Evolutionary conservation across 2,797 vertebrate species (phyloP).

Genomic region (Echeneis naucrates): DNA sequence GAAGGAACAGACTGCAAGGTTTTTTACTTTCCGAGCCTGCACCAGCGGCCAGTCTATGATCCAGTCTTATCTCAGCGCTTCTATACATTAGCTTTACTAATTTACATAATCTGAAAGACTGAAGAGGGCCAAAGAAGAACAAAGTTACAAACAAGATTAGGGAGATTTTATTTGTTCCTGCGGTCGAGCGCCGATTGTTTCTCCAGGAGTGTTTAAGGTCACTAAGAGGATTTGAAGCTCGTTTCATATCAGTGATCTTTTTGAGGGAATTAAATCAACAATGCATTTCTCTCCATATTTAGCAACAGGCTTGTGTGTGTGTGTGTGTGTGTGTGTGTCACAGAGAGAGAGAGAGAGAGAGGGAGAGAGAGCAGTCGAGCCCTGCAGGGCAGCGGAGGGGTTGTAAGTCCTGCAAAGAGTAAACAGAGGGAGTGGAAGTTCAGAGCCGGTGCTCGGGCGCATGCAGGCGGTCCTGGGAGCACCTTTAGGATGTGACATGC

Average conservation of each 20-base stretch:
- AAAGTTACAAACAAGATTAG: conserved; percentile 92
- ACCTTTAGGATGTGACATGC: conserved; percentile 91
- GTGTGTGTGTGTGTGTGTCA: conserved; percentile 11
- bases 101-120: conserved; percentile 83
- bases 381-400: conserved; percentile 54
- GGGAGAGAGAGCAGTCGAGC: conserved; percentile 33
- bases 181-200: conserved; percentile 85
- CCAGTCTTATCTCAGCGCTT: conserved; percentile 73
- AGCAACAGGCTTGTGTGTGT: conserved; percentile 71
- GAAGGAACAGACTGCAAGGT: conserved; percentile 1
- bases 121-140: conserved; percentile 84
- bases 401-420: conserved; percentile 60
- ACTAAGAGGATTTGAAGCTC: conserved; percentile 89
- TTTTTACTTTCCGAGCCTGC: conserved; percentile 29
- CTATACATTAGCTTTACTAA: conserved; percentile 71
- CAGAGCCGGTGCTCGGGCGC: conserved; percentile 46
- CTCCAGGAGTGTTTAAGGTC: conserved; percentile 86
- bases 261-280: conserved; percentile 83
- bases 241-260: conserved; percentile 86
- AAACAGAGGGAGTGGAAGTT: conserved; percentile 68
- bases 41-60: conserved; percentile 68
- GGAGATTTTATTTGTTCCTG: conserved; percentile 85
- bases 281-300: conserved; percentile 77
- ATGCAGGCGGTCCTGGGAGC: conserved; percentile 72
- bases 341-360: not conserved